Evolutionary conservation across 2,113 vertebrate species (phyloP).

Genomic region (Grantiella picta): DNA sequence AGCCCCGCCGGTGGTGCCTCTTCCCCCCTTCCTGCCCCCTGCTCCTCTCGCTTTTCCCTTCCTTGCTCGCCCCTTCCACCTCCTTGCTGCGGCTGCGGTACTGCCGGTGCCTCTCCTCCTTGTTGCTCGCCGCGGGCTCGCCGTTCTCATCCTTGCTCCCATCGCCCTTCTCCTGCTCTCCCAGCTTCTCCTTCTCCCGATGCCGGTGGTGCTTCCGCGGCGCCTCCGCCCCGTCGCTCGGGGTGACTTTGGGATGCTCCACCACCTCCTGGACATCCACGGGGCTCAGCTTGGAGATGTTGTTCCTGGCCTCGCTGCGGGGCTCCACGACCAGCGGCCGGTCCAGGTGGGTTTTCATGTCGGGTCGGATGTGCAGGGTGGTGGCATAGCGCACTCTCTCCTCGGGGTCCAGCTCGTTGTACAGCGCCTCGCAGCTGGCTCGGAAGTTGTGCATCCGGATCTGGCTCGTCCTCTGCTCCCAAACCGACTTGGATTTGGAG

Average conservation of each 20-base stretch:
- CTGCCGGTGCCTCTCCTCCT: constrained; percentile 76
- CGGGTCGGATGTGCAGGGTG: constrained; percentile 81
- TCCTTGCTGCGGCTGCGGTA: constrained; percentile 87
- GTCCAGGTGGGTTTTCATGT: constrained; percentile 93
- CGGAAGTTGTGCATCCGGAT: constrained; percentile 88
- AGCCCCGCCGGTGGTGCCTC: constrained; percentile 83
- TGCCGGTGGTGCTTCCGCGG: constrained; percentile 80
- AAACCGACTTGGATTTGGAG: constrained; percentile 88
- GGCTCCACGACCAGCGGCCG: constrained; percentile 89
- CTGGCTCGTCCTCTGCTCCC: constrained; percentile 93
- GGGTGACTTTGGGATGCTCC: constrained; percentile 53
- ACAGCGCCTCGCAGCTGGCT: constrained; percentile 89
- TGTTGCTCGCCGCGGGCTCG: constrained; percentile 29
- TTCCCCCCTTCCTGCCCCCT: constrained; percentile 78
- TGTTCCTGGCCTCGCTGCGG: constrained; percentile 47
- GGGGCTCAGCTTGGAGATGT: constrained; percentile 61
- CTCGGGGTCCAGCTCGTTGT: constrained; percentile 90
- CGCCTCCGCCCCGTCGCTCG: constrained; percentile 43
- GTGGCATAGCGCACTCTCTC: constrained; percentile 80
- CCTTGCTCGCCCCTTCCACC: constrained; percentile 71
- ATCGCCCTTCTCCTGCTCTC: constrained; percentile 57
- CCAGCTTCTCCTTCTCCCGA: constrained; percentile 71
- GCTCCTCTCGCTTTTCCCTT: constrained; percentile 76
- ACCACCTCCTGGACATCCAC: constrained; percentile 42
- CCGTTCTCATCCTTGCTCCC: constrained; percentile 67